Evolutionary conservation across 2,888 invertebrate genomes (phyloP).

Genomic region (Ectemnius lituratus): DNA sequence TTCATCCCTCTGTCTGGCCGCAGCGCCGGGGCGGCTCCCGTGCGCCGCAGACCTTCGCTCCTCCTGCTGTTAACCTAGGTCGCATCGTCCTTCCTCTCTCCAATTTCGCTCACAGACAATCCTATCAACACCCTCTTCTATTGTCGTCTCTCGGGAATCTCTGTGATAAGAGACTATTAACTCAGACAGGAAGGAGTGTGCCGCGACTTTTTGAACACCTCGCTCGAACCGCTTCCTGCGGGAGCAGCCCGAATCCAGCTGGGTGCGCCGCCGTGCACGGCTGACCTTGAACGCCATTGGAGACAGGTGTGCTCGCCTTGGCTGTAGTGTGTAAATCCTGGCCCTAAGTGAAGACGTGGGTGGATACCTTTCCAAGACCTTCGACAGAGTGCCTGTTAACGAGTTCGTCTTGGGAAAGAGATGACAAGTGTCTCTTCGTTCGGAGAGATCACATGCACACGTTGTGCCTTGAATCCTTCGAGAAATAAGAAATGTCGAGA

Average conservation of each 20-base stretch:
- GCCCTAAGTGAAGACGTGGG: too few relatives aligned
- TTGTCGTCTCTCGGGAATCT: not conserved
- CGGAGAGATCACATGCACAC: too few relatives aligned
- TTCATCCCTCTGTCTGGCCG: conserved; percentile 67
- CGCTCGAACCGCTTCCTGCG: not conserved
- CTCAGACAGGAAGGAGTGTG: too few relatives aligned
- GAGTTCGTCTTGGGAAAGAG: not conserved
- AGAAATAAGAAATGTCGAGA: too few relatives aligned
- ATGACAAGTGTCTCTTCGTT: too few relatives aligned
- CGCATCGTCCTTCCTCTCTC: conserved; percentile 47
- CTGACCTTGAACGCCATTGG: conserved; percentile 47
- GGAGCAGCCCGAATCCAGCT: not conserved
- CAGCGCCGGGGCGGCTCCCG: conserved; percentile 75
- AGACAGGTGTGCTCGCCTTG: conserved; percentile 33
- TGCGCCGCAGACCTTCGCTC: conserved; percentile 71
- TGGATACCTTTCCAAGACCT: too few relatives aligned
- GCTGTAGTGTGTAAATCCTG: too few relatives aligned
- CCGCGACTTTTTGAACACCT: not conserved
- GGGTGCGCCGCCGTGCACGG: not conserved
- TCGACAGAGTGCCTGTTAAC: not conserved
- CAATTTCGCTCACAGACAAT: not conserved
- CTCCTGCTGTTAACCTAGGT: conserved; percentile 68
- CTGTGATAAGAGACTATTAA: too few relatives aligned
- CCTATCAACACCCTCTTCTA: not conserved
- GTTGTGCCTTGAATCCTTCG: too few relatives aligned